phyloP scores from a whole-genome alignment of 2,888 invertebrate species.

The Tribolium freemani region DNA sequence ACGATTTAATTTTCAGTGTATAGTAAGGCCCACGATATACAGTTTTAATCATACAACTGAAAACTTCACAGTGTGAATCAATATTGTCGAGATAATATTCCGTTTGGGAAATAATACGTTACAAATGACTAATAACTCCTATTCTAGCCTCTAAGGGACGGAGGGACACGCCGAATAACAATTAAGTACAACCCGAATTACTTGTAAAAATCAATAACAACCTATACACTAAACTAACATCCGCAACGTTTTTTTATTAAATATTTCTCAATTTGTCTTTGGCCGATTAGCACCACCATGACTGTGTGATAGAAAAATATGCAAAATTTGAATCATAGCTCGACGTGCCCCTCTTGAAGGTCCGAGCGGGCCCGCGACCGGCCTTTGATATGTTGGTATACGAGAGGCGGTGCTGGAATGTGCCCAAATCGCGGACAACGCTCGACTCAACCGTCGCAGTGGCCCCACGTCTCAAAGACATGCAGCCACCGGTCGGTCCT shows the following conservation, averaged over 20 bases:
- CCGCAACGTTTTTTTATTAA: conserved; percentile 10
- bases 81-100: conserved; percentile 69
- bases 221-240: conserved; percentile 24
- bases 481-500: conserved; percentile 13
- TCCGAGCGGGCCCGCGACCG: conserved; percentile 63
- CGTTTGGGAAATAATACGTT: conserved; percentile 64
- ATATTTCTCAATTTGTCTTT: conserved; percentile 5
- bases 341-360: conserved; percentile 31
- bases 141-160: conserved; percentile 60
- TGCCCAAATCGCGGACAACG: conserved; percentile 58
- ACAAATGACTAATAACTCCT: conserved; percentile 61
- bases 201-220: conserved; percentile 9
- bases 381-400: conserved; percentile 66
- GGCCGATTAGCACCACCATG: conserved; percentile 38
- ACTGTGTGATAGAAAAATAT: conserved; percentile 6
- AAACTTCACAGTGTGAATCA: conserved; percentile 68
- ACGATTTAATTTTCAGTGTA: conserved; percentile 69
- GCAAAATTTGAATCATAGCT: not conserved
- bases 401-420: conserved; percentile 59
- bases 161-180: conserved; percentile 51
- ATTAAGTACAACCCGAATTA: conserved; percentile 46
- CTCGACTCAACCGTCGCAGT: conserved; percentile 38
- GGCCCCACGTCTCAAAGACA: conserved; percentile 36
- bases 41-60: conserved; percentile 69
- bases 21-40: conserved; percentile 71